phyloP scores from a whole-genome alignment of 2,888 invertebrate genomes.

The Thecophora atra region DNA sequence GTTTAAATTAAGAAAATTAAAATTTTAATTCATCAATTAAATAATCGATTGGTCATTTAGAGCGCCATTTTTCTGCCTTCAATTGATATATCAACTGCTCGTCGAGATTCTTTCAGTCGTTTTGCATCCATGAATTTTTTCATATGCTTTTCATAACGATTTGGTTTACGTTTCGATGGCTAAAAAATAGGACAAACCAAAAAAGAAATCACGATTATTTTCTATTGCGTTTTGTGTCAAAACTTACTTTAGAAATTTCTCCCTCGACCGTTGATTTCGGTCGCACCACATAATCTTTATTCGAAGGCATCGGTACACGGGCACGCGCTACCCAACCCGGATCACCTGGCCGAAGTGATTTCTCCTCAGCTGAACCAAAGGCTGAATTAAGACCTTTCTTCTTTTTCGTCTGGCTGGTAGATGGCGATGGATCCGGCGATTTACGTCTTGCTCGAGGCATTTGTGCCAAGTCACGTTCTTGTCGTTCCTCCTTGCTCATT shows the following conservation, averaged over 20 bases:
- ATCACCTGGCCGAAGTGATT: constrained; percentile 88
- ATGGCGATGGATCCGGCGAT: constrained; percentile 66
- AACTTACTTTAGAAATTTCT: constrained; percentile 80
- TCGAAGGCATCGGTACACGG: constrained; percentile 92
- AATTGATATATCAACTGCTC: constrained; percentile 94
- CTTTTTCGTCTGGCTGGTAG: constrained; percentile 58
- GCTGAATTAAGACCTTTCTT: constrained; percentile 72
- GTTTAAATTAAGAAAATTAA: too few relatives aligned
- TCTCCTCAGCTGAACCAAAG: constrained; percentile 68
- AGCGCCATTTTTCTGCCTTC: constrained; percentile 97
- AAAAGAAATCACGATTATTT: constrained; percentile 24
- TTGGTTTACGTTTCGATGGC: constrained; percentile 84
- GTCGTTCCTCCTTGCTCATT: constrained; percentile 90
- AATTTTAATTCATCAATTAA: too few relatives aligned
- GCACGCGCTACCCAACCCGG: constrained; percentile 95
- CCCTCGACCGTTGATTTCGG: constrained; percentile 91
- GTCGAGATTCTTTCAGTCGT: constrained; percentile 77
- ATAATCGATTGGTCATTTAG: constrained; percentile 64
- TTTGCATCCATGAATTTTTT: constrained; percentile 89
- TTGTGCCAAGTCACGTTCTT: constrained; percentile 91
- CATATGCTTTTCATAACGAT: constrained; percentile 91
- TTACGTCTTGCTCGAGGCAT: constrained; percentile 69
- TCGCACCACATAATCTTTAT: constrained; percentile 94
- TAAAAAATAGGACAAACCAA: constrained; percentile 55
- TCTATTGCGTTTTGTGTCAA: background rate